Conservation (phyloP, 2,888 invertebrate genomes). For the Trachelus stipa region DNA sequence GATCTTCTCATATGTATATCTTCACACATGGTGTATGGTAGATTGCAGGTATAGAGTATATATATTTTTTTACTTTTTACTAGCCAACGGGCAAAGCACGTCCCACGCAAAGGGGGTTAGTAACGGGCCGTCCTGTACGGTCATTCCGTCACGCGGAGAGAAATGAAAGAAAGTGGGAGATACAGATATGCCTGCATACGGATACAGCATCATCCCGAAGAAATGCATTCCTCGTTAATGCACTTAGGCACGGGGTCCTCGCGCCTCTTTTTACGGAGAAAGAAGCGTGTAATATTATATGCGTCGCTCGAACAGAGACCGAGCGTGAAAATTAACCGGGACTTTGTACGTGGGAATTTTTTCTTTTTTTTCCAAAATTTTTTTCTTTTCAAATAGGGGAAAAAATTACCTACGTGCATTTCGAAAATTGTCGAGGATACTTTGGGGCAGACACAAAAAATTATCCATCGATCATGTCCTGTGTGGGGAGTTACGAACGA, state of each 20-base stretch:
- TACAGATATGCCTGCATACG: not conserved
- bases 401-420: too few species aligned
- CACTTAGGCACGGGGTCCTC: conserved; percentile 11
- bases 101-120: conserved; percentile 1
- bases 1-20: too few species aligned
- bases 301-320: not conserved
- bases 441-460: too few species aligned
- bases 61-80: not conserved
- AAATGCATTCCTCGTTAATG: conserved; percentile 12
- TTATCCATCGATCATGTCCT: too few species aligned
- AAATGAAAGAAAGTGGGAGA: too few species aligned
- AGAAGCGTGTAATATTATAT: not conserved
- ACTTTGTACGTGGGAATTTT: too few species aligned
- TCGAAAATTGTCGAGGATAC: too few species aligned
- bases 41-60: not conserved
- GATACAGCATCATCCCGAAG: not conserved
- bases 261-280: conserved; percentile 1
- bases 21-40: not conserved
- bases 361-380: too few species aligned
- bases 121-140: not conserved
- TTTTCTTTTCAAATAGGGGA: too few species aligned
- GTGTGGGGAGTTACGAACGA: too few species aligned
- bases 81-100: conserved; percentile 1
- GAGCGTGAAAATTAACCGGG: conserved; percentile 5
- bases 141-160: too few species aligned